Percentiles rank a stretch among this genome's conserved stretches.
Conservation (phyloP, 2,113 vertebrate species). For the Podilymbus podiceps region DNA sequence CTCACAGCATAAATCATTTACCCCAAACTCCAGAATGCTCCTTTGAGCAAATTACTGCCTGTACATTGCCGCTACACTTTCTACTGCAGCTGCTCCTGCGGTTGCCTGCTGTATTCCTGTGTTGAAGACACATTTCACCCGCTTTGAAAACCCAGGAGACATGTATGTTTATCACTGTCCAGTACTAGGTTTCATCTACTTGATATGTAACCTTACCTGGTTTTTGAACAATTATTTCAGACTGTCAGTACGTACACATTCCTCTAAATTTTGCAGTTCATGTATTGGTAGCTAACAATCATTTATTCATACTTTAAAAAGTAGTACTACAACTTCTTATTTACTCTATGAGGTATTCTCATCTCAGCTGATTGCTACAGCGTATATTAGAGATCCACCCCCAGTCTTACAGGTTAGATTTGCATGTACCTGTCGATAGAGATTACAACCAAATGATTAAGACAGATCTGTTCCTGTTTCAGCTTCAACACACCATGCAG, state of each 20-base stretch:
- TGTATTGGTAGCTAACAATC: neutral
- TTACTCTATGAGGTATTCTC: neutral
- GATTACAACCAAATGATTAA: neutral
- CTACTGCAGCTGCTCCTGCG: neutral
- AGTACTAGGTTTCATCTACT: neutral
- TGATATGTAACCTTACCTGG: neutral
- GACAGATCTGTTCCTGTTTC: neutral
- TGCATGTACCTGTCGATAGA: neutral
- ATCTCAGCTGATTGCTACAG: neutral
- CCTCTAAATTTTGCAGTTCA: neutral
- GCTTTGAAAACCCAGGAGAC: neutral
- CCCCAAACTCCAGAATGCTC: neutral
- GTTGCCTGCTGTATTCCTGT: neutral
- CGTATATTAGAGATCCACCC: neutral
- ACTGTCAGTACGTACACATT: neutral
- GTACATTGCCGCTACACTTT: neutral
- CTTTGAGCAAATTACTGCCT: neutral
- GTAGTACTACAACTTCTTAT: neutral
- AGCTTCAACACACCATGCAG: neutral
- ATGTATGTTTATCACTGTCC: neutral
- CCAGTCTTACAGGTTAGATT: neutral
- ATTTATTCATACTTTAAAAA: neutral
- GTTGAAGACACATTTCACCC: neutral
- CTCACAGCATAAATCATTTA: neutral
- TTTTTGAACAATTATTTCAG: neutral